Base-by-base conservation (phyloP, 2,888 invertebrate species). In the Pecten maximus region DNA sequence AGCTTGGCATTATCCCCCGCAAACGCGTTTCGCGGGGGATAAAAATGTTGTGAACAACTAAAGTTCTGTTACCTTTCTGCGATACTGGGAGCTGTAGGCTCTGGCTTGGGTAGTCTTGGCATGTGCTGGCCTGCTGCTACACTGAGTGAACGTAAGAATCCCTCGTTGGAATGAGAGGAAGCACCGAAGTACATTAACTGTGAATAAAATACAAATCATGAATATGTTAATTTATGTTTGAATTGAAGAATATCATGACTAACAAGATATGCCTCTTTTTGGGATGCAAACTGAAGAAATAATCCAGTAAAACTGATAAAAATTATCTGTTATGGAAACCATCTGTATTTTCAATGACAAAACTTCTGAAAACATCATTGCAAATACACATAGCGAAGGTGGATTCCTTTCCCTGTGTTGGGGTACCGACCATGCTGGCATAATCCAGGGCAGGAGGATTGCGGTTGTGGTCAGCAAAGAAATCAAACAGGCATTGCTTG, bases 141-240 rank as follows among this genome's bases (percentile, higher is more conserved):
- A 94, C 96, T 96, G n/a, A 97, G 93, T 28, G 97, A 97, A 88
- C 96, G 93, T 89, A 96, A 94, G 92, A 97, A 96, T 6, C 97
- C 97, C 89, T 96, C 96, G 89, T 95, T 95, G 35, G 96, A 93
- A 91, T 95, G 94, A 6, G 93, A 91, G 8, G 95, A 92, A 15
- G 95, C 95, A 93, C 96, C 95, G 91, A 96, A 96, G 94, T 96
- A 96, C 95, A 96, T 92, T 93, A 96, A 90, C 96, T 96, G 94
- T 23, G 93, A 93, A 40, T 91, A 40, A 91, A 90, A 90, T 88
- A 6, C 35, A 60, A 90, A 40, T n/a, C n/a, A n/a, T 87, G 39
- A 6, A 23, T 4, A 12, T 87, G 40, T 19, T 87, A 10, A 87
- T 39, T 87, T n/a, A n/a, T n/a, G n/a, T n/a, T n/a, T n/a, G n/a